A percentile compares a stretch with the other conserved stretches of the same genome.
These are phyloP conservation scores for Linyphia triangularis DNA, from an alignment of 2,888 invertebrate species.

Conservation along the genomic window DNA sequence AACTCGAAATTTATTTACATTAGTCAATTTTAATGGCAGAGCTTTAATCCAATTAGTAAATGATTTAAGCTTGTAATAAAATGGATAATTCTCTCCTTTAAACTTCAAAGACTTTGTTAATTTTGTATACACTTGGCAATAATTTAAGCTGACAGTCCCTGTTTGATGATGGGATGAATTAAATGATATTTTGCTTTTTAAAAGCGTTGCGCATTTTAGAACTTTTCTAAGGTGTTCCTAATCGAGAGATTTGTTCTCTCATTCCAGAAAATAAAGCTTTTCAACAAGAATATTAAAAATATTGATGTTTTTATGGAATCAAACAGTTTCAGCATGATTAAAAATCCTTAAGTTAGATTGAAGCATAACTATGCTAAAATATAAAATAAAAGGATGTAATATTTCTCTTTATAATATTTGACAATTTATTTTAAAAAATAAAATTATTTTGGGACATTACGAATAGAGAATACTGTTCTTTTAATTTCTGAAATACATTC, in stretches of 20 bases:
- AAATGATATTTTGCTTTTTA: neutral
- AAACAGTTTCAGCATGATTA: neutral
- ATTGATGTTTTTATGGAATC: neutral
- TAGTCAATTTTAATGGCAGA: neutral
- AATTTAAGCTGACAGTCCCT: neutral
- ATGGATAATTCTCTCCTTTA: neutral
- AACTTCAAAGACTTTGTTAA: slow-evolving; percentile 1
- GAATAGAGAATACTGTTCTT: neutral
- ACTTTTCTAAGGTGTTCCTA: neutral
- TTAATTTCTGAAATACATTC: neutral
- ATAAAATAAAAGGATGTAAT: neutral
- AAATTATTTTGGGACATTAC: too few relatives aligned
- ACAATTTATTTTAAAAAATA: too few relatives aligned
- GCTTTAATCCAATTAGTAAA: neutral
- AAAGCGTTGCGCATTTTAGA: neutral
- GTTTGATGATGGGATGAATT: neutral
- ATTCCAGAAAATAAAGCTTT: neutral
- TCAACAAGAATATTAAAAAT: neutral
- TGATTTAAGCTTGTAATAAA: slow-evolving; percentile 14
- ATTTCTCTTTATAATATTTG: neutral
- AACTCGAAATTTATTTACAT: neutral
- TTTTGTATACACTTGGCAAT: neutral
- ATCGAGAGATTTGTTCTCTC: neutral
- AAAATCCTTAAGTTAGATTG: neutral
- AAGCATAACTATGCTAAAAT: neutral